These are phyloP conservation scores for Nebria brevicollis DNA, from an alignment of 2,888 invertebrate species.

Conservation along the genomic window DNA sequence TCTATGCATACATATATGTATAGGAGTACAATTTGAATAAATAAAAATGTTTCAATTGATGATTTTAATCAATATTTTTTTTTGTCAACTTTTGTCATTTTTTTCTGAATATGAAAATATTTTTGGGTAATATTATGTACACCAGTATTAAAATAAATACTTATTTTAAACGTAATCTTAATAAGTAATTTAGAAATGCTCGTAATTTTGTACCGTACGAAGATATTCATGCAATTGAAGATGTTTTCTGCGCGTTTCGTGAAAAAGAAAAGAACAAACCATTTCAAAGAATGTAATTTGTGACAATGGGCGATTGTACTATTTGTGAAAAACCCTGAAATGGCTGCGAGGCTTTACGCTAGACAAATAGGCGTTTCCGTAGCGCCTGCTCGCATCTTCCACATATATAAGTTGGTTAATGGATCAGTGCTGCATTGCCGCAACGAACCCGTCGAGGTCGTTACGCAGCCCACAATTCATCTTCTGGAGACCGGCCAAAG, in stretches of 20 bases:
- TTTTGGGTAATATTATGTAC: no score
- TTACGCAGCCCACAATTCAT: slow-evolving; percentile 58
- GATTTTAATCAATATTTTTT: no score
- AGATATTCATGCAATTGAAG: not conserved
- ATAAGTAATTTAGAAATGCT: no score
- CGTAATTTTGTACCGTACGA: no score
- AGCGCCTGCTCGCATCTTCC: not conserved
- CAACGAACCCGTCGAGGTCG: slow-evolving; percentile 54
- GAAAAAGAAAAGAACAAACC: not conserved
- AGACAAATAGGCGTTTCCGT: slow-evolving; percentile 49
- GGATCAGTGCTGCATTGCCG: slow-evolving; percentile 56
- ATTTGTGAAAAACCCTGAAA: slow-evolving; percentile 37
- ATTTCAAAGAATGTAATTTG: not conserved
- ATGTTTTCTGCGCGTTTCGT: not conserved
- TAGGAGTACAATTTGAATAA: no score
- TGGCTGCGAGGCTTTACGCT: slow-evolving; percentile 37
- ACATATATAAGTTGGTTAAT: slow-evolving; percentile 53
- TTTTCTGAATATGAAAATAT: no score
- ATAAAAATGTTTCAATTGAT: no score
- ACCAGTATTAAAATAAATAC: no score
- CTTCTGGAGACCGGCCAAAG: slow-evolving; percentile 58
- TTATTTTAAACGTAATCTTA: no score
- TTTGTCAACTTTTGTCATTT: no score
- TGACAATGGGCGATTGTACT: slow-evolving; percentile 19
- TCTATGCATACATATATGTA: no score